These are phyloP conservation scores for Papilio protenor DNA, from an alignment of 2,888 invertebrate genomes.

Conservation along the genomic window DNA sequence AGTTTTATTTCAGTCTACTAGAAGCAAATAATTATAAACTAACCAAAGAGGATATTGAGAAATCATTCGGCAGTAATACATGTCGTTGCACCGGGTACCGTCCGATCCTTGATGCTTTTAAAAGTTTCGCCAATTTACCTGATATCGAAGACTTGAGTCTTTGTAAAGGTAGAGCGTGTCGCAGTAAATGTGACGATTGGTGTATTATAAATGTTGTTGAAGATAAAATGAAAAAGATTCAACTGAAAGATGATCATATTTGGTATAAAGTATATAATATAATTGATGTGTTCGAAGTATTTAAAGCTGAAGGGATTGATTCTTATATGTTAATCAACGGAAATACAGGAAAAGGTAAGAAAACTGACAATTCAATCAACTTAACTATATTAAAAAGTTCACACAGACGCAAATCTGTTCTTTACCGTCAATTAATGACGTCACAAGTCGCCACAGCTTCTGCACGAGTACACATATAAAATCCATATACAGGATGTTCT, in stretches of 20 bases:
- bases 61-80: slow-evolving; percentile 89
- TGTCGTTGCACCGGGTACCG: slow-evolving; percentile 92
- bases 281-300: not conserved
- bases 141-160: slow-evolving; percentile 74
- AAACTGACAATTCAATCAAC: not conserved
- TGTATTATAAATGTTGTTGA: not conserved
- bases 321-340: slow-evolving; percentile 15
- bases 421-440: too few relatives aligned
- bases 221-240: not conserved
- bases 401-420: too few relatives aligned
- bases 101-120: slow-evolving; percentile 90
- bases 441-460: too few relatives aligned
- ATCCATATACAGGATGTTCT: too few relatives aligned
- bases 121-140: slow-evolving; percentile 84
- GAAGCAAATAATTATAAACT: slow-evolving; percentile 60
- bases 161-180: slow-evolving; percentile 48
- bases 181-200: not conserved
- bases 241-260: not conserved
- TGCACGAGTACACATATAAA: too few relatives aligned
- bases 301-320: not conserved
- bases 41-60: slow-evolving; percentile 87
- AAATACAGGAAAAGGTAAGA: slow-evolving; percentile 13
- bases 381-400: too few relatives aligned
- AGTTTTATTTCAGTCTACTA: slow-evolving; percentile 54
- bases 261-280: not conserved